phyloP scores from a whole-genome alignment of 1,140 invertebrate genomes.

The Tetramorium alpestre region DNA sequence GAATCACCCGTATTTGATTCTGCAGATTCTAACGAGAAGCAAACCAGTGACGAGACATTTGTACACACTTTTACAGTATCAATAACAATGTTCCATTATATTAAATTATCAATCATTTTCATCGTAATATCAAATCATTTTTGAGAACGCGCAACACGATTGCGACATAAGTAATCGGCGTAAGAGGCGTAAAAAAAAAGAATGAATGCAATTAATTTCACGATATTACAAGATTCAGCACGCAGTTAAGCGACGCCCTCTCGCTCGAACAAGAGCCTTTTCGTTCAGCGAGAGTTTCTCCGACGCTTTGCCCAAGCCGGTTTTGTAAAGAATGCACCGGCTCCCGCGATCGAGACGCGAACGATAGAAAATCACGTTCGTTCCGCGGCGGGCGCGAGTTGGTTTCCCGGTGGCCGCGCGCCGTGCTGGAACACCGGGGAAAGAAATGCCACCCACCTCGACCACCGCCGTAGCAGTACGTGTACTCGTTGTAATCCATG shows the following conservation, averaged over 20 bases:
- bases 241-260: background rate
- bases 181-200: background rate
- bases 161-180: background rate
- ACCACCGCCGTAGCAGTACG: constrained; percentile 84
- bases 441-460: constrained; percentile 82
- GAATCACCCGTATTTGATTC: constrained; percentile 36
- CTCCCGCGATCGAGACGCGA: constrained; percentile 9
- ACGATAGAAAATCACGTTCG: constrained; percentile 60
- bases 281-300: background rate
- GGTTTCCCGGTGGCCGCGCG: constrained; percentile 43
- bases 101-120: constrained; percentile 13
- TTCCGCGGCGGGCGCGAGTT: constrained; percentile 55
- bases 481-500: constrained; percentile 86
- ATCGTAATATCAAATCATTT: background rate
- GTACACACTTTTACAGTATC: background rate
- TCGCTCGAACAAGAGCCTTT: background rate
- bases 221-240: background rate
- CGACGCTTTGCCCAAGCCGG: background rate
- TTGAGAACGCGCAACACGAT: background rate
- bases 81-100: background rate
- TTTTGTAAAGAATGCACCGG: background rate
- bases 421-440: constrained; percentile 1
- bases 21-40: background rate
- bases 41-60: constrained; percentile 1
- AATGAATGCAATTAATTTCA: background rate